Evolutionary conservation across 2,797 vertebrate genomes (phyloP), one percentile per base, ranked within the genome.

Genomic region (Botia kubotai): DNA sequence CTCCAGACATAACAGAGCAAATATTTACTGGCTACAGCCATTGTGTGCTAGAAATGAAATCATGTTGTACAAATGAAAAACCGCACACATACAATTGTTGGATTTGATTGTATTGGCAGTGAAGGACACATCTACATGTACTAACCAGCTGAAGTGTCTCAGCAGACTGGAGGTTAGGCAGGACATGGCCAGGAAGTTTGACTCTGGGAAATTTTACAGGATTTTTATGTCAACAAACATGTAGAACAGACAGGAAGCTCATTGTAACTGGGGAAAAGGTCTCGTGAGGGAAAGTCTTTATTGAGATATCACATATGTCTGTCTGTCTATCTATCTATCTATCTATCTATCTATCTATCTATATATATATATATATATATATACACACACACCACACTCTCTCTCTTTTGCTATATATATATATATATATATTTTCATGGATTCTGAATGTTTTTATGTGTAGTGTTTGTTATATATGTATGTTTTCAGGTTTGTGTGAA

Each of bases 201-300:
- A n/a, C 16, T 53, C 52, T 17, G 5, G 16, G 60, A 63, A 16
- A 33, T 7, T 33, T 6, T n/a, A n/a, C 16, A 66, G 16, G 19
- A 39, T 11, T 66, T 1, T 66, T n/a, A 39, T n/a, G 13, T 36
- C 48, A 53, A 75, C 74, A 66, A 53, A 23, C 46, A 75, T 6
- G 46, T 14, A 21, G 14, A 63, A 60, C 39, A 62, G 10, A 48
- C 57, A 26, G 72, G 39, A 73, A 73, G 16, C 12, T 63, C 14
- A 16, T 48, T 6, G 0, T 13, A 21, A 65, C 0, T 13, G 21
- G 23, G 58, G 23, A 17, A 36, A 33, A 36, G 16, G 14, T 33
- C 60, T 63, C 6, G 12, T 26, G 12, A 4, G 13, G 58, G 13
- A 12, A 23, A 23, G 12, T 12, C 53, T 19, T 23, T 58, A 16